Evolutionary conservation across 2,797 vertebrate species (phyloP).

Genomic region (Pampus argenteus): DNA sequence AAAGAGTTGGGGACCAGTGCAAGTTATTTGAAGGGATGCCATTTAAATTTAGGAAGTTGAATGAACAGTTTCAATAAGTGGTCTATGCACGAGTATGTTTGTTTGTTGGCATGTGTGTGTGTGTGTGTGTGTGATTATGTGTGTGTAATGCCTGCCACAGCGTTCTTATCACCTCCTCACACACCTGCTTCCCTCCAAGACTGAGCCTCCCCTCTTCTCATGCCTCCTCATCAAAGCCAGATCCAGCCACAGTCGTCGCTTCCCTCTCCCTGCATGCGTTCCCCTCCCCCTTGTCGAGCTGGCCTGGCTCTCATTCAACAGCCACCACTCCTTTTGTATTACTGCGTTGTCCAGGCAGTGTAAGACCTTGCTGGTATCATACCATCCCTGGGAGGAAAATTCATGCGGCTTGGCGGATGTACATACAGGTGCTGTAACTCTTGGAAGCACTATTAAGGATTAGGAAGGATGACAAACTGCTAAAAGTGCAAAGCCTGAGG

Average conservation of each 20-base stretch:
- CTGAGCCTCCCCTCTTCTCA: constrained; percentile 79
- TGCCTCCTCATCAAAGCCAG: constrained; percentile 84
- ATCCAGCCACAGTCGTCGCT: constrained; percentile 73
- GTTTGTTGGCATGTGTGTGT: constrained; percentile 58
- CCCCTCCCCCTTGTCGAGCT: constrained; percentile 51
- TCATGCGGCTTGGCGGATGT: constrained; percentile 45
- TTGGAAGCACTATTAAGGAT: constrained; percentile 67
- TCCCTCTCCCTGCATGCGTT: constrained; percentile 54
- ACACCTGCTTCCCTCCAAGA: constrained; percentile 85
- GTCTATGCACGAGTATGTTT: constrained; percentile 55
- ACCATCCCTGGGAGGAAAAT: constrained; percentile 56
- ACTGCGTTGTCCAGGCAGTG: constrained; percentile 57
- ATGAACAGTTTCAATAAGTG: constrained; percentile 58
- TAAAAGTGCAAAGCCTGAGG: constrained; percentile 49
- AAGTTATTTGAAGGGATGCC: constrained; percentile 63
- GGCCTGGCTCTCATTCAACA: constrained; percentile 73
- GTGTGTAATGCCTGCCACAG: constrained; percentile 79
- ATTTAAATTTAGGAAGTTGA: constrained; percentile 69
- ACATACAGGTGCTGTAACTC: constrained; percentile 59
- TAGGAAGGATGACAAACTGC: constrained; percentile 57
- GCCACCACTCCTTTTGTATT: constrained; percentile 58
- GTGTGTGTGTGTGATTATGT: constrained; percentile 25
- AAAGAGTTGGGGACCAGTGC: constrained; percentile 31
- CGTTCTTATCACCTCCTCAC: constrained; percentile 84
- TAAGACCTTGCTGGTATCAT: constrained; percentile 64